Conservation (phyloP, 1,140 invertebrate species). For the Camponotus floridanus region DNA sequence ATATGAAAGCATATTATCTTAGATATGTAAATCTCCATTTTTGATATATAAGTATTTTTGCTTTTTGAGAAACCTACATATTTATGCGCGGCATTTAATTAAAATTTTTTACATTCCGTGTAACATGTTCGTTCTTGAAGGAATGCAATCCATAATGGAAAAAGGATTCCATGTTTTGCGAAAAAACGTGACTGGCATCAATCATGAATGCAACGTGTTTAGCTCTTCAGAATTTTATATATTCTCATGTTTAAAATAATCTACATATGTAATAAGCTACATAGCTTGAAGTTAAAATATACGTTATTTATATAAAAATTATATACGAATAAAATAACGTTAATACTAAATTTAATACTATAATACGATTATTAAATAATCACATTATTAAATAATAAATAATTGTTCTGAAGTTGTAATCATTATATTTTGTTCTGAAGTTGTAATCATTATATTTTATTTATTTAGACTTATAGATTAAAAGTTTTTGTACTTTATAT, state of each 20-base stretch:
- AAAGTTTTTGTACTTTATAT: not conserved
- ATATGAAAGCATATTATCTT: not conserved
- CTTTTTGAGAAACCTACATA: not conserved
- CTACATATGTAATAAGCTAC: not conserved
- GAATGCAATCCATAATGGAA: conserved; percentile 37
- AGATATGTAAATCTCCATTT: not conserved
- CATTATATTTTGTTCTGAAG: not conserved
- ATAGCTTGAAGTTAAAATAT: not conserved
- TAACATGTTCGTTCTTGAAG: conserved; percentile 4
- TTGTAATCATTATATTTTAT: not conserved
- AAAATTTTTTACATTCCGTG: conserved; percentile 26
- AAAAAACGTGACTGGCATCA: conserved; percentile 35
- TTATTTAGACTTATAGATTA: not conserved
- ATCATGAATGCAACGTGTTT: not conserved
- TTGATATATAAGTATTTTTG: not conserved
- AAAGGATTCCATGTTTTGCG: conserved; percentile 30
- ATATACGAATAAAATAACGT: not conserved
- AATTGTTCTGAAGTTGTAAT: not conserved
- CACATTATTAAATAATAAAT: not conserved
- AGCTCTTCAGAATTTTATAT: conserved; percentile 16
- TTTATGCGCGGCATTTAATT: conserved; percentile 1
- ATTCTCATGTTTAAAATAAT: not conserved
- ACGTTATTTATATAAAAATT: not conserved
- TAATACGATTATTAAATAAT: too few species aligned
- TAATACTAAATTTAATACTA: not conserved